Conservation (phyloP, 1,140 invertebrate species). For the Nymphalis io region DNA sequence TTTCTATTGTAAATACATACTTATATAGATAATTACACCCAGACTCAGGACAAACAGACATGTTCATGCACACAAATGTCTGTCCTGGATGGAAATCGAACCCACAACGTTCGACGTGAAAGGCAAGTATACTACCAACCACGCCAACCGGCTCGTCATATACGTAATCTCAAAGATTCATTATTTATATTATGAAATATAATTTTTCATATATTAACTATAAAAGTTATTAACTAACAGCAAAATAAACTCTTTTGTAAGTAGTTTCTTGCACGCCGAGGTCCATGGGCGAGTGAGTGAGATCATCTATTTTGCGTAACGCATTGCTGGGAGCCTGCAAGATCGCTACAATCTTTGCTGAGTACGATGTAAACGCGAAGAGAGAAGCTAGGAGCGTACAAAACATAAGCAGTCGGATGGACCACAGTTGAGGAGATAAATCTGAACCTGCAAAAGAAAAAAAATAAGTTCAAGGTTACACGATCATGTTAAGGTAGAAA, state of each 20-base stretch:
- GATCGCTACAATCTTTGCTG: conserved; percentile 83
- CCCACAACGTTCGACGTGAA: too few species aligned
- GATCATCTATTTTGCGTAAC: conserved; percentile 78
- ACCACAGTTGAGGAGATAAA: conserved; percentile 68
- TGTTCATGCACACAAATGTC: too few species aligned
- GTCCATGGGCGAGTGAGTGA: conserved; percentile 78
- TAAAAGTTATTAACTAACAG: conserved; percentile 67
- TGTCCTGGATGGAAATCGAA: too few species aligned
- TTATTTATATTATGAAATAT: neutral
- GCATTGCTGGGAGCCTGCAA: conserved; percentile 82
- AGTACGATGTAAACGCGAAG: conserved; percentile 83
- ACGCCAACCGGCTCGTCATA: too few species aligned
- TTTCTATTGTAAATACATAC: too few species aligned
- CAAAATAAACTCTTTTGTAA: conserved; percentile 82
- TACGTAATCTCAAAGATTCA: too few species aligned
- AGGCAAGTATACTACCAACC: too few species aligned
- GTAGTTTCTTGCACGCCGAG: conserved; percentile 82
- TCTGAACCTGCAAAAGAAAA: conserved; percentile 65
- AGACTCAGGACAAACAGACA: too few species aligned
- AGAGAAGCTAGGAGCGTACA: conserved; percentile 79
- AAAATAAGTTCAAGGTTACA: neutral
- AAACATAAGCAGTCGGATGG: conserved; percentile 79
- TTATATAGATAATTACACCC: too few species aligned
- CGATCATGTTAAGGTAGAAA: too few species aligned
- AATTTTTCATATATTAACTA: too few species aligned